These are phyloP conservation scores for Pedetes capensis DNA, from an alignment of 2,113 vertebrate genomes.

Conservation along the genomic window DNA sequence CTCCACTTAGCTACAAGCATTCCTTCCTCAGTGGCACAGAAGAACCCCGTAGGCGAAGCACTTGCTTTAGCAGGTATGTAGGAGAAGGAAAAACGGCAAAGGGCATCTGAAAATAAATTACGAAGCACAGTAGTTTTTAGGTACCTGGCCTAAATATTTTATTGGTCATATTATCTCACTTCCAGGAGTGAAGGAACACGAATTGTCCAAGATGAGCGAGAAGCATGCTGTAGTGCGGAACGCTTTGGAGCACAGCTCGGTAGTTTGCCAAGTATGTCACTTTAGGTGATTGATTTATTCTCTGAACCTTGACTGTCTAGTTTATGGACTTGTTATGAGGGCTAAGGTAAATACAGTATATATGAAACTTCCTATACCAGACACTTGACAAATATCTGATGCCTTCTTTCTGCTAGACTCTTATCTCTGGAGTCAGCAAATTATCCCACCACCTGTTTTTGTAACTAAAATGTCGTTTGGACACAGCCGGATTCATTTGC, in stretches of 20 bases:
- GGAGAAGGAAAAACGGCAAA: not conserved
- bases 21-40: not conserved
- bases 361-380: not conserved
- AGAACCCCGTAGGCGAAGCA: not conserved
- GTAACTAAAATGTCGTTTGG: not conserved
- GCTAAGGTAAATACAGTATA: not conserved
- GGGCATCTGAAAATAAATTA: not conserved
- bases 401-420: not conserved
- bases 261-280: not conserved
- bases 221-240: not conserved
- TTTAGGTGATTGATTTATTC: not conserved
- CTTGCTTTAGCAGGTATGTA: not conserved
- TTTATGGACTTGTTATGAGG: not conserved
- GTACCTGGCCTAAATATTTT: not conserved
- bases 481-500: not conserved
- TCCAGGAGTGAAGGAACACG: not conserved
- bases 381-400: not conserved
- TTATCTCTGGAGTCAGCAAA: not conserved
- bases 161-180: not conserved
- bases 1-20: not conserved
- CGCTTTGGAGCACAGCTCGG: not conserved
- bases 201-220: not conserved
- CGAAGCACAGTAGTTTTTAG: not conserved
- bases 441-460: not conserved
- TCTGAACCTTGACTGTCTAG: not conserved